These are phyloP conservation scores for Sylvilagus floridanus DNA, from an alignment of 2,797 vertebrate species.

Conservation along the genomic window DNA sequence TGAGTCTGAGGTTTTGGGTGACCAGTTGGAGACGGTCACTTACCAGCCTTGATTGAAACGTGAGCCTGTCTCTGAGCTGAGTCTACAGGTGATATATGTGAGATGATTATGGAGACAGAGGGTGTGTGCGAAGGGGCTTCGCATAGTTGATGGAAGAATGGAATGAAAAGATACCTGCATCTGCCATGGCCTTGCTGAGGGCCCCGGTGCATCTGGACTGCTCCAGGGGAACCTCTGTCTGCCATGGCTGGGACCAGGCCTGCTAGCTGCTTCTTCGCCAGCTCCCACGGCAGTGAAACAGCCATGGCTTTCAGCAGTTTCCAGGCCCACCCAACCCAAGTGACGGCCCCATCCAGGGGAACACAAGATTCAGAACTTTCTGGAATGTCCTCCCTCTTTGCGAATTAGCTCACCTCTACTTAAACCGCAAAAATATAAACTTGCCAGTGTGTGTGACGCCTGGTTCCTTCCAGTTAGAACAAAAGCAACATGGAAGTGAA, in stretches of 20 bases:
- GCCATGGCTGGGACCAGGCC: background rate
- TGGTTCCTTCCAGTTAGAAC: conserved; percentile 34
- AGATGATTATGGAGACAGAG: background rate
- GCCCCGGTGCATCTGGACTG: background rate
- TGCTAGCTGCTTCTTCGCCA: background rate
- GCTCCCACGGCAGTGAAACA: background rate
- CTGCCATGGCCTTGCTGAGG: too few relatives aligned
- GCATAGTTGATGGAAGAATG: too few relatives aligned
- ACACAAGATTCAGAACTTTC: background rate
- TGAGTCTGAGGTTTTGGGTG: background rate
- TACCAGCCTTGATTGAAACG: background rate
- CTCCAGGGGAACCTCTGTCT: too few relatives aligned
- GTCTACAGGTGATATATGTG: background rate
- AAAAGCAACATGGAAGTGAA: conserved; percentile 44
- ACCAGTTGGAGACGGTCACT: background rate
- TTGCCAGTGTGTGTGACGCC: conserved; percentile 13
- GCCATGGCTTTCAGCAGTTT: background rate
- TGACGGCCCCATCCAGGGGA: background rate
- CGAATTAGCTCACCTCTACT: conserved; percentile 42
- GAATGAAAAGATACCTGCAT: too few relatives aligned
- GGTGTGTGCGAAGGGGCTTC: too few relatives aligned
- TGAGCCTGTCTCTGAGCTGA: background rate
- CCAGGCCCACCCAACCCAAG: background rate
- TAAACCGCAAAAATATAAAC: conserved; percentile 38
- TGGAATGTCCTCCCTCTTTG: background rate